Base-by-base conservation (phyloP, 2,797 vertebrate genomes). In the Choloepus didactylus region DNA sequence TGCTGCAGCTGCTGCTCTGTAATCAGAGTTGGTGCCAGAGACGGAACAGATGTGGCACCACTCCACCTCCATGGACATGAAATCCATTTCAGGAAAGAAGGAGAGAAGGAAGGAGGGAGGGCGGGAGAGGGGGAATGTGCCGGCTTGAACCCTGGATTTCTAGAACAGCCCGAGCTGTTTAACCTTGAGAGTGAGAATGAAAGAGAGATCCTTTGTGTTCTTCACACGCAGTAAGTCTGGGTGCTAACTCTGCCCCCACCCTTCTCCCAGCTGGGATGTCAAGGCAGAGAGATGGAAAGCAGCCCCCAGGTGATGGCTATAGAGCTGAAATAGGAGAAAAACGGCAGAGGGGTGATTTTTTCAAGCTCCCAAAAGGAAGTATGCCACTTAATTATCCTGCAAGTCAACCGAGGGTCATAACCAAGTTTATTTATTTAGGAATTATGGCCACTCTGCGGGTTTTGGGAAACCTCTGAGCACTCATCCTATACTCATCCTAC, bases 371-470 rank as follows among this genome's bases (percentile, higher is more conserved):
- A 46, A 31, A 87, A 89, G 80, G 54, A 86, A 73, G 10, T 27
- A 51, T 49, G 35, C 67, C 60, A 56, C 59, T 51, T 72, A 82
- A 86, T 88, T 88, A 86, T 80, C 87, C 73, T 79, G 14, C 27
- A 67, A 75, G 94, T n/a, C 85, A 66, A 83, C 46, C 31, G 70
- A 77, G 85, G 85, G 81, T 82, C 85, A 83, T 6, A 94, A 60
- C 72, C 54, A 5, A 38, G 77, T 25, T 85, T 93, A 82, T 93
- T 96, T 90, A 90, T 96, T 96, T 82, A 97, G 59, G 88, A 51
- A 38, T 81, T 69, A 35, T 0, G 21, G 72, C 44, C 62, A 60
- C 38, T 80, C 73, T 67, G 86, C 21, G 80, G 72, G 87, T 67
- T 94, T 94, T 59, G 46, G 73, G 41, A 92, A 82, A 70, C 69